Conservation (phyloP, 2,113 vertebrate species). For the Rynchops niger region DNA sequence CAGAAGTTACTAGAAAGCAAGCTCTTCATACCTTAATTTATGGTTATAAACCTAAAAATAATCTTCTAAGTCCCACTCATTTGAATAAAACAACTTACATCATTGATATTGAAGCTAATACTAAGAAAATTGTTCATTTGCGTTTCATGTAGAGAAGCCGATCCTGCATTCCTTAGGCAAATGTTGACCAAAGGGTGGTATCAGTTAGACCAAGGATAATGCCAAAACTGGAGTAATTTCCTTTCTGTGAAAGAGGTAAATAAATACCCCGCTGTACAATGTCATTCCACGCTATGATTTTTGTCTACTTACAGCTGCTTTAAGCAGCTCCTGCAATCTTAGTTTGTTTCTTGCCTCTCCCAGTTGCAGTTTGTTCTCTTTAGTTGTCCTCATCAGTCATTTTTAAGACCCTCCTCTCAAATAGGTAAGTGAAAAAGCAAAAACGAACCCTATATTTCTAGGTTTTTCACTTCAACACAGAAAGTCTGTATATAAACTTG, state of each 20-base stretch:
- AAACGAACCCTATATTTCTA: neutral
- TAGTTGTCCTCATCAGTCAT: neutral
- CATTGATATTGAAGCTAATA: neutral
- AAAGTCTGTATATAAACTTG: neutral
- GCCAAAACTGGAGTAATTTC: neutral
- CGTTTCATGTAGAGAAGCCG: neutral
- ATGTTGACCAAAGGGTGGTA: neutral
- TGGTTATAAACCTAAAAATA: neutral
- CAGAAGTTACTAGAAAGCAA: neutral
- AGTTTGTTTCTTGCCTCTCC: neutral
- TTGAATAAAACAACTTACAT: neutral
- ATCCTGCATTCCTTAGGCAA: neutral
- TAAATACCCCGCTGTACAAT: neutral
- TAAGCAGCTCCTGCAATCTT: neutral
- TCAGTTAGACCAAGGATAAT: neutral
- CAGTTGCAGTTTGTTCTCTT: neutral
- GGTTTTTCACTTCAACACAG: neutral
- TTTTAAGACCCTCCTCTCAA: neutral
- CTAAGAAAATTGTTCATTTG: neutral
- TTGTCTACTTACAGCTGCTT: neutral
- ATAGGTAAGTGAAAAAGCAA: neutral
- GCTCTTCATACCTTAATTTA: neutral
- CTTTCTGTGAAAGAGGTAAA: neutral
- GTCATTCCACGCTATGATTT: neutral
- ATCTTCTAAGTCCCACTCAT: neutral